Base-by-base conservation (phyloP, 1,140 invertebrate species). In the Ceratosolen fusciceps region DNA sequence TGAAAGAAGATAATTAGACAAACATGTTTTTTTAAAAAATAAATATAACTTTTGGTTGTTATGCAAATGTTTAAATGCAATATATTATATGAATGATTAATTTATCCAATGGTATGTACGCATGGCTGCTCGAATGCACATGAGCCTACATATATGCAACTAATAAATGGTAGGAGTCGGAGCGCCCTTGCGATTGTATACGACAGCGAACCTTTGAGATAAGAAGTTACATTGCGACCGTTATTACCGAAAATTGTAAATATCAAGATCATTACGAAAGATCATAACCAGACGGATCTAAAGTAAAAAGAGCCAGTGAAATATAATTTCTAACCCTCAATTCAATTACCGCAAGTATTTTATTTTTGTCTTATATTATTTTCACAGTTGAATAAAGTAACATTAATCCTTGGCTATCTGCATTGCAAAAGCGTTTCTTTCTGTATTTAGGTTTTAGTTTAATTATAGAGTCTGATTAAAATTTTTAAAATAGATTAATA, bases 231-330 rank as follows among this genome's bases (percentile, higher is more conserved):
- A 43, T 26, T 58, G 24, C 26, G 24, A 21, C 12, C 60, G 31
- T 31, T 65, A 31, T 37, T 65, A 16, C 19, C 31, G 29, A 16
- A 65, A 37, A 65, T 47, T 68, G 37, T 68, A 49, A 70, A 70
- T 49, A 70, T 70, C 31, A 70, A 47, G n/a, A 70, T 29, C n/a
- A 21, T 29, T 31, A 14, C 37, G 26, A 49, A 70, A 24, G 24
- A 16, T 8, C 8, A 24, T 24, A 2, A 47, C 24, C n/a, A 60
- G 24, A 3, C n/a, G n/a, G 39, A 39, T 16, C 9, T 0, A 1
- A 67, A 67, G 62, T 10, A 67, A n/a, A n/a, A 60, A 14, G 21
- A 60, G 56, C 26, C 10, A n/a, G 62, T 31, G 5, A 70, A 52
- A 49, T 26, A 31, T 29, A 24, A 14, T 24, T 2, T 70, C 68